These are phyloP conservation scores for Corydoras maculifer DNA, from an alignment of 2,113 vertebrate genomes.

Conservation along the genomic window DNA sequence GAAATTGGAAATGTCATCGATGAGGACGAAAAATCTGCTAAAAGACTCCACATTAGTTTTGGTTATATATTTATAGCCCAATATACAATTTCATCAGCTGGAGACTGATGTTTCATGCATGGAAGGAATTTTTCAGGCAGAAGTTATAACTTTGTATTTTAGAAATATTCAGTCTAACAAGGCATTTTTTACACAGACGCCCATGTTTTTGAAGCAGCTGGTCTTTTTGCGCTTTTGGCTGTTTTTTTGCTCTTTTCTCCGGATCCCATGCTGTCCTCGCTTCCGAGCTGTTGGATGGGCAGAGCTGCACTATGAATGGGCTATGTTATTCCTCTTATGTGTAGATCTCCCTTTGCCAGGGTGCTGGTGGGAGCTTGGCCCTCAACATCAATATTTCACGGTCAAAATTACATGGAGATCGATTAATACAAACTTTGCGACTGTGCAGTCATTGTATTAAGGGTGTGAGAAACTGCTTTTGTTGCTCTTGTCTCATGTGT, in stretches of 20 bases:
- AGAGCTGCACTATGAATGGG: conserved; percentile 54
- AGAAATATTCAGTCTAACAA: conserved; percentile 45
- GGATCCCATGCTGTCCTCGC: conserved; percentile 64
- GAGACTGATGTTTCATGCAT: conserved; percentile 24
- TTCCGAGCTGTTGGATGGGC: conserved; percentile 52
- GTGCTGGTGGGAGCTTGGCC: conserved; percentile 35
- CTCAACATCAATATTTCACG: conserved; percentile 26
- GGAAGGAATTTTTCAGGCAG: conserved; percentile 30
- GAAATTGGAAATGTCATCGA: conserved; percentile 51
- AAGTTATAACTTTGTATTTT: conserved; percentile 42
- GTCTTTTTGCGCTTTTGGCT: conserved; percentile 57
- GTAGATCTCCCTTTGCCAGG: conserved; percentile 34
- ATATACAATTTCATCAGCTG: conserved; percentile 29
- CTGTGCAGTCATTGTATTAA: conserved; percentile 1
- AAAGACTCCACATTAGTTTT: conserved; percentile 44
- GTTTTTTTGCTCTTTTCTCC: conserved; percentile 46
- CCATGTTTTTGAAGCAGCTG: conserved; percentile 62
- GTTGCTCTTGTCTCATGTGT: conserved; percentile 2
- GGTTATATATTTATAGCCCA: conserved; percentile 26
- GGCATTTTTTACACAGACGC: conserved; percentile 46
- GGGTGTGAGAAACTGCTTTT: conserved; percentile 13
- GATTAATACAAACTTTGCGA: conserved; percentile 14
- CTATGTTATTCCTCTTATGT: conserved; percentile 44
- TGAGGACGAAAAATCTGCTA: conserved; percentile 35
- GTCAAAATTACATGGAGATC: conserved; percentile 25